A percentile compares a stretch with the other conserved stretches of the same genome.
These are phyloP conservation scores for Pangasius djambal DNA, from an alignment of 2,797 vertebrate genomes.

Conservation along the genomic window DNA sequence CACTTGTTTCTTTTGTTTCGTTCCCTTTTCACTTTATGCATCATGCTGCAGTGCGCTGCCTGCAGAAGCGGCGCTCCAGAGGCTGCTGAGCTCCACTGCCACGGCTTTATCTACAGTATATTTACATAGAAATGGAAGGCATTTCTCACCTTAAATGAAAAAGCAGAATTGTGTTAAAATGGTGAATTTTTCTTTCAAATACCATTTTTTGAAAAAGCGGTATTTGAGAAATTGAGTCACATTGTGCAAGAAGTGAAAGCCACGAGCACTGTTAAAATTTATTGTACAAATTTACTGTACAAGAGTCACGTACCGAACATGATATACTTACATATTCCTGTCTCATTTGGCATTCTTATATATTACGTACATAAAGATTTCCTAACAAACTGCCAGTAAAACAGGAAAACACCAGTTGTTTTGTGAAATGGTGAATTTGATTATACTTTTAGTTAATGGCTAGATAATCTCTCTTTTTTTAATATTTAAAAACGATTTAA, in stretches of 20 bases:
- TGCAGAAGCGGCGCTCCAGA: conserved; percentile 46
- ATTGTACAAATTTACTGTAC: neutral
- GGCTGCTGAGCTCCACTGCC: conserved; percentile 41
- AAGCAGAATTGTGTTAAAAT: neutral
- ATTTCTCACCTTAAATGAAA: conserved; percentile 19
- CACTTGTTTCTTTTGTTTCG: conserved; percentile 55
- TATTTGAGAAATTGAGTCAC: neutral
- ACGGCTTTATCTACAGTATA: conserved; percentile 52
- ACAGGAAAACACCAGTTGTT: neutral
- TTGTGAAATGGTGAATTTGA: neutral
- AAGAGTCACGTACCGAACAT: neutral
- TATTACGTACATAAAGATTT: neutral
- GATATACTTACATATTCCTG: neutral
- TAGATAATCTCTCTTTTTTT: neutral
- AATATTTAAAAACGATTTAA: too few relatives aligned
- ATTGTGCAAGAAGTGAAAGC: neutral
- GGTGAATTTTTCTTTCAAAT: neutral
- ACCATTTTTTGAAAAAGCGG: neutral
- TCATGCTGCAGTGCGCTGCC: conserved; percentile 58
- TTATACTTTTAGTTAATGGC: neutral
- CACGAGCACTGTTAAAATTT: neutral
- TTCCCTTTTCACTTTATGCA: conserved; percentile 49
- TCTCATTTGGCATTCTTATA: neutral
- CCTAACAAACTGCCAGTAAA: neutral
- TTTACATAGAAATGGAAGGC: conserved; percentile 68